Evolutionary conservation across 1,140 invertebrate genomes (phyloP).

Genomic region (Orius laevigatus): DNA sequence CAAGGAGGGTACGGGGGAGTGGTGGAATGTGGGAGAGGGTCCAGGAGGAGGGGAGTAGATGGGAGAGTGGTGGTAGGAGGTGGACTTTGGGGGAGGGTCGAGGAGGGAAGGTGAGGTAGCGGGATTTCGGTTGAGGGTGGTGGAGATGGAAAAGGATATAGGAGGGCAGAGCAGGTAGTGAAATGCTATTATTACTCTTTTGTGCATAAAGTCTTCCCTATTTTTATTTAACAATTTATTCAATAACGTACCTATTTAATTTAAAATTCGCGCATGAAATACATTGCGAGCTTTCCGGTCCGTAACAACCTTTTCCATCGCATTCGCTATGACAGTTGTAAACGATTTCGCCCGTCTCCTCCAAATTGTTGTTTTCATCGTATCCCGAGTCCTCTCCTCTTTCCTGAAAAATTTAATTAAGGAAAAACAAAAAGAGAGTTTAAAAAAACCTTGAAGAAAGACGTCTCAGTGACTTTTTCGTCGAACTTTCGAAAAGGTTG

Average conservation of each 20-base stretch:
- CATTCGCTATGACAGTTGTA: conserved; percentile 69
- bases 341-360: conserved; percentile 36
- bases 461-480: conserved; percentile 15
- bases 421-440: conserved; percentile 22
- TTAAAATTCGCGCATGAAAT: conserved; percentile 61
- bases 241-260: conserved; percentile 63
- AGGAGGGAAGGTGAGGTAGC: too few relatives aligned
- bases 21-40: too few relatives aligned
- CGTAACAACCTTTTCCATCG: conserved; percentile 64
- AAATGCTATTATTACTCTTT: too few relatives aligned
- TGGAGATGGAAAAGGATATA: too few relatives aligned
- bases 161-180: too few relatives aligned
- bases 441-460: conserved; percentile 21
- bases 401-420: conserved; percentile 13
- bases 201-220: too few relatives aligned
- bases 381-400: background rate
- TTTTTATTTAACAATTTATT: too few relatives aligned
- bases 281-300: conserved; percentile 61
- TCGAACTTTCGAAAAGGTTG: conserved; percentile 11
- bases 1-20: too few relatives aligned
- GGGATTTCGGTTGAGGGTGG: too few relatives aligned
- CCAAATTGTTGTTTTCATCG: conserved; percentile 19
- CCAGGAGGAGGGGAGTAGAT: too few relatives aligned
- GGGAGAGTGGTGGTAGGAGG: too few relatives aligned
- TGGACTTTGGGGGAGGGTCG: too few relatives aligned